These are phyloP conservation scores for Coleophora flavipennella DNA, from an alignment of 2,888 invertebrate species.

Conservation along the genomic window DNA sequence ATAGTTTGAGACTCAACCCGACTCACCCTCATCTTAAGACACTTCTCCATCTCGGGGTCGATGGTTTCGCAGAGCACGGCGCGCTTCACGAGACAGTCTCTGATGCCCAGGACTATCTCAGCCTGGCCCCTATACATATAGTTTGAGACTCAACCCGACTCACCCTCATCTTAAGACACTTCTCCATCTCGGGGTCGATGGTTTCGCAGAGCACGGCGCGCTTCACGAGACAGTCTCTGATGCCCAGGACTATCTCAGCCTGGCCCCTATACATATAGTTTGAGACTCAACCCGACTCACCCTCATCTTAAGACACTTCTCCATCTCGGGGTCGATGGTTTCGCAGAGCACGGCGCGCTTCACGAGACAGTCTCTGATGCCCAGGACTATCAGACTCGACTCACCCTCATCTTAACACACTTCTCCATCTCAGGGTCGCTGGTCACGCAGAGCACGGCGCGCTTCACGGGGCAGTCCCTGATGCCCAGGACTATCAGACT, in stretches of 20 bases:
- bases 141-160: too few relatives aligned
- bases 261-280: too few relatives aligned
- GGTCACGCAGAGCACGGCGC: conserved; percentile 92
- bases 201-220: conserved; percentile 92
- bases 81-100: conserved; percentile 87
- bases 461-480: conserved; percentile 85
- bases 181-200: conserved; percentile 90
- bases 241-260: conserved; percentile 79
- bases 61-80: conserved; percentile 94
- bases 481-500: conserved; percentile 82
- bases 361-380: conserved; percentile 87
- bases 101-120: conserved; percentile 80
- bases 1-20: too few relatives aligned
- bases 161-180: conserved; percentile 93
- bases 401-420: conserved; percentile 91
- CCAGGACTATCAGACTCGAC: conserved; percentile 79
- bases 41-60: conserved; percentile 90
- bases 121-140: too few relatives aligned
- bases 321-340: conserved; percentile 90
- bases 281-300: too few relatives aligned
- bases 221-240: conserved; percentile 87
- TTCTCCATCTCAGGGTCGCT: conserved; percentile 92
- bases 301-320: conserved; percentile 93
- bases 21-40: conserved; percentile 89
- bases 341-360: conserved; percentile 90